These are phyloP conservation scores for Mastacembelus armatus DNA, from an alignment of 2,797 vertebrate genomes.

Conservation along the genomic window DNA sequence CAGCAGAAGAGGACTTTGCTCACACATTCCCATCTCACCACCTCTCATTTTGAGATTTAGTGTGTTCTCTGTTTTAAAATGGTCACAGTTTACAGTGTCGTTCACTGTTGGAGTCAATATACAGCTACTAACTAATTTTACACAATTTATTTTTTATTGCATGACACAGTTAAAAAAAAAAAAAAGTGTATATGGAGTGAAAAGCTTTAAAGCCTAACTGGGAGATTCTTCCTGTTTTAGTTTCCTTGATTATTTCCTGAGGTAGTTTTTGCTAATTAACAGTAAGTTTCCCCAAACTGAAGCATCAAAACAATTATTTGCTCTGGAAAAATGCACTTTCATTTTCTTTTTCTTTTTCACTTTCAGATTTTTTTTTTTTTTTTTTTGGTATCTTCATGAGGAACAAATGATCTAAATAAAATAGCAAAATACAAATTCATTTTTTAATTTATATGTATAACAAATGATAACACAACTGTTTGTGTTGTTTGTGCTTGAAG, in stretches of 20 bases:
- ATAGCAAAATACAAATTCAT: constrained; percentile 4
- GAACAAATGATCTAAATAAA: constrained; percentile 18
- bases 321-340: constrained; percentile 13
- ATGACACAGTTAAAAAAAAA: not conserved
- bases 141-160: not conserved
- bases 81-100: not conserved
- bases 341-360: too few relatives aligned
- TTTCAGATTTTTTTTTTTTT: too few relatives aligned
- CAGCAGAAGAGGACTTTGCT: constrained; percentile 69
- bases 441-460: constrained; percentile 34
- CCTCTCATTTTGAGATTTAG: not conserved
- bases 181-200: too few relatives aligned
- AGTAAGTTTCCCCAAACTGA: constrained; percentile 5
- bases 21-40: constrained; percentile 49
- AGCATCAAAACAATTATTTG: constrained; percentile 19
- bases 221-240: constrained; percentile 14
- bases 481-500: constrained; percentile 41
- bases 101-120: constrained; percentile 1
- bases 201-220: constrained; percentile 1
- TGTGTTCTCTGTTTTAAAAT: not conserved
- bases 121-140: constrained; percentile 29
- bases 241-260: constrained; percentile 30
- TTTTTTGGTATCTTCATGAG: constrained; percentile 3
- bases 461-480: constrained; percentile 28
- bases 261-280: constrained; percentile 48